Base-by-base conservation (phyloP, 2,113 vertebrate genomes). In the Pterocles orientalis region DNA sequence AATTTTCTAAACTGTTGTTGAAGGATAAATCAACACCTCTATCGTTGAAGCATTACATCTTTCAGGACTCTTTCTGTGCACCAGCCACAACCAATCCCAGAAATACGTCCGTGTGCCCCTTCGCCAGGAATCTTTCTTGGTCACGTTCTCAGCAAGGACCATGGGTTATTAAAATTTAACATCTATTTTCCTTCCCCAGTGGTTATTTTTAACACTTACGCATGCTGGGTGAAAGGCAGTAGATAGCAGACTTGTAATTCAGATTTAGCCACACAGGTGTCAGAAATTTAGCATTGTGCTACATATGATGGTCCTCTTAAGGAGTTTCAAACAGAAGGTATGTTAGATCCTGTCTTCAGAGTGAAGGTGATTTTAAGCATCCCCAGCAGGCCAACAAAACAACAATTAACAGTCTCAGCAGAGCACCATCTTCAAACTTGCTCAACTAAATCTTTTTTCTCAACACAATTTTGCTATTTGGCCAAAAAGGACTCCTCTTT, bases 1-100 rank as follows among this genome's bases (percentile, higher is more conserved):
- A 89, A 93, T 72, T 60, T 79, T 75, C 66, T 79, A 85, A 75
- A 34, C 33, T 82, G 85, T 33, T 86, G 69, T 43, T 93, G 88
- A 90, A 82, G 54, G 53, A 69, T 75, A 87, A 85, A 87, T 94
- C 88, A 93, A 88, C 48, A 85, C 54, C 45, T 72, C 36, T 41
- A 69, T 8, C 66, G n/a, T 39, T 7, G 36, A 82, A 90, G 61
- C 43, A 39, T 36, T 84, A 29, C 24, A 69, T 76, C 23, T 82
- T 93, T 85, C 15, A 29, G 48, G 53, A 68, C 23, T 91, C 45
- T 62, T 82, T 86, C 86, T 85, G 61, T 57, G 58, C 24, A 60
- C 20, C 26, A 48, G 39, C 28, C 45, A 72, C 26, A 60, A 31
- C 33, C 33, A 79, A 64, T 76, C 34, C 61, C 82, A 72, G 41